A percentile compares a stretch with the other conserved stretches of the same genome.
Conservation (phyloP, 2,113 vertebrate species). For the Xenus cinereus region DNA sequence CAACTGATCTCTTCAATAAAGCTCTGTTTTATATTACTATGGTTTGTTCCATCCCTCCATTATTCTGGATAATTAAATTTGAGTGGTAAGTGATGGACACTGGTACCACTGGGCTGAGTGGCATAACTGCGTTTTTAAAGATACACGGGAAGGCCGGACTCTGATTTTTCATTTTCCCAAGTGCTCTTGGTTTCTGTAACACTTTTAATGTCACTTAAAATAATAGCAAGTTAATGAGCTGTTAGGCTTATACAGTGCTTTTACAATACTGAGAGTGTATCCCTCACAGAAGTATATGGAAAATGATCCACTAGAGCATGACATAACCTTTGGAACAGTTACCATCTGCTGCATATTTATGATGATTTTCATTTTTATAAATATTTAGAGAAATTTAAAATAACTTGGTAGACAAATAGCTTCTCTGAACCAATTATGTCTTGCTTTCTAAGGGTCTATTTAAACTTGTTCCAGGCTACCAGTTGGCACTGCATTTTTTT, state of each 20-base stretch:
- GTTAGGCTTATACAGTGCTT: background rate
- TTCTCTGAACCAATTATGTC: background rate
- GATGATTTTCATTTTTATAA: background rate
- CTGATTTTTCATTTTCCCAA: background rate
- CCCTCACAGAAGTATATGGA: background rate
- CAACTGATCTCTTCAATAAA: background rate
- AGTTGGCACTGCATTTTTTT: background rate
- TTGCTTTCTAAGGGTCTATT: background rate
- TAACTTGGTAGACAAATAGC: background rate
- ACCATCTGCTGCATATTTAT: background rate
- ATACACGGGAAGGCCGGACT: background rate
- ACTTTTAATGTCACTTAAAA: background rate
- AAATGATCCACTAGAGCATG: background rate
- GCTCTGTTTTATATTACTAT: background rate
- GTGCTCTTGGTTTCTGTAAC: background rate
- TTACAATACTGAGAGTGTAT: background rate
- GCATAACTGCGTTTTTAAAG: background rate
- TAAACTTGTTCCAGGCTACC: background rate
- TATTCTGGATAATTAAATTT: background rate
- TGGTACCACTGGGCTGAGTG: background rate
- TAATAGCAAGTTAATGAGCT: background rate
- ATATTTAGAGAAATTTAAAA: background rate
- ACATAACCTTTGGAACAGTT: background rate
- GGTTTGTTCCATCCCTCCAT: background rate
- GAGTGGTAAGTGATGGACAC: background rate